Conservation (phyloP, 1,140 invertebrate genomes). For the Mya arenaria region DNA sequence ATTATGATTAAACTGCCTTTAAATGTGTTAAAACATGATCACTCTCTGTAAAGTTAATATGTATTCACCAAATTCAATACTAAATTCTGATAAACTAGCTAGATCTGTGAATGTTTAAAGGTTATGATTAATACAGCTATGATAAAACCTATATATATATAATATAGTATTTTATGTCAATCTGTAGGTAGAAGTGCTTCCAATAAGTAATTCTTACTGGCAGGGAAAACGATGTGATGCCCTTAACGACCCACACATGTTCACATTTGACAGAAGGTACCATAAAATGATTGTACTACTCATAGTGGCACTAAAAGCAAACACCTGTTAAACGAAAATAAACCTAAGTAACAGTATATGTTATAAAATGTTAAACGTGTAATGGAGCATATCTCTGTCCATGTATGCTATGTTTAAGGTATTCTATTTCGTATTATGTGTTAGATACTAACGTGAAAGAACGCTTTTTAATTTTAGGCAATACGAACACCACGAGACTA, state of each 20-base stretch:
- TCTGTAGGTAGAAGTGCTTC: conserved; percentile 5
- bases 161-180: background rate
- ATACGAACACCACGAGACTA: background rate
- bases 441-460: no score
- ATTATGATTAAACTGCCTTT: no score
- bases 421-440: background rate
- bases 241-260: conserved; percentile 26
- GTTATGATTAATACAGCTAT: background rate
- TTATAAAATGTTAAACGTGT: no score
- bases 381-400: background rate
- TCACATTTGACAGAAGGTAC: conserved; percentile 28
- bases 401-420: background rate
- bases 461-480: no score
- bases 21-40: background rate
- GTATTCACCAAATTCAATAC: background rate
- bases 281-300: no score
- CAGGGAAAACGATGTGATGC: conserved; percentile 12
- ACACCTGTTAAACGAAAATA: no score
- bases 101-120: background rate
- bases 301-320: no score
- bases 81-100: background rate
- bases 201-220: background rate
- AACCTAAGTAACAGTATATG: no score
- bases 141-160: background rate
- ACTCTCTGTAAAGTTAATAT: background rate